These are phyloP conservation scores for Meleagris gallopavo DNA, from an alignment of 2,113 vertebrate species.

Conservation along the genomic window DNA sequence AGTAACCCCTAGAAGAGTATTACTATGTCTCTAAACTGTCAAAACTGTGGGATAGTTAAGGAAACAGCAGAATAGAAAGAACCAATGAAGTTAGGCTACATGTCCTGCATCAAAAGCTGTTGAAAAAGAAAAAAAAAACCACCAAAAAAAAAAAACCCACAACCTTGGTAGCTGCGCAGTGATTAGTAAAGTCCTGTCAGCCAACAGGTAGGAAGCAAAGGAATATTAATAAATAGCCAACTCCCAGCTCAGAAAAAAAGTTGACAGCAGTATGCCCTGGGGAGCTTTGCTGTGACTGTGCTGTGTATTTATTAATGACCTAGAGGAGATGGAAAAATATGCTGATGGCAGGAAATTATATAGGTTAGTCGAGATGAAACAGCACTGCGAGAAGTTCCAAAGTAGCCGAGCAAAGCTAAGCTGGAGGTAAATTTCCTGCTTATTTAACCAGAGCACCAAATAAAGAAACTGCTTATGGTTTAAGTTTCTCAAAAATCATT, in stretches of 20 bases:
- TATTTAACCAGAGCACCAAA: conserved; percentile 10
- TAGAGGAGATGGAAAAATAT: conserved; percentile 34
- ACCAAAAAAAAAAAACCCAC: not conserved
- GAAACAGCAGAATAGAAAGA: not conserved
- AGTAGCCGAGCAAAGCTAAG: conserved; percentile 43
- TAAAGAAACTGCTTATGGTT: not conserved
- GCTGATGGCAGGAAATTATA: conserved; percentile 59
- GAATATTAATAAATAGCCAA: not conserved
- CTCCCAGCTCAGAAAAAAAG: not conserved
- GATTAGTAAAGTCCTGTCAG: not conserved
- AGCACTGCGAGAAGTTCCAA: not conserved
- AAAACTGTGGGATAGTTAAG: not conserved
- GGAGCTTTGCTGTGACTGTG: conserved; percentile 8
- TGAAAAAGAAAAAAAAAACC: not conserved
- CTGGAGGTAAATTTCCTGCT: not conserved
- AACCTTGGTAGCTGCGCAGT: not conserved
- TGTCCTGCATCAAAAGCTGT: not conserved
- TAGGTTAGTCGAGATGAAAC: conserved; percentile 58
- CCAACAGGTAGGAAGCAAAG: conserved; percentile 39
- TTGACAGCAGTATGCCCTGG: not conserved
- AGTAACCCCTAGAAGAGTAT: conserved; percentile 3
- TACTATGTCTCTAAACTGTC: not conserved
- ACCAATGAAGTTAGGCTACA: not conserved
- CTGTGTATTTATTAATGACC: conserved; percentile 47
- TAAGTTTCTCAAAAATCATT: not conserved